phyloP scores from a whole-genome alignment of 2,888 invertebrate genomes.

The Ochropleura plecta region DNA sequence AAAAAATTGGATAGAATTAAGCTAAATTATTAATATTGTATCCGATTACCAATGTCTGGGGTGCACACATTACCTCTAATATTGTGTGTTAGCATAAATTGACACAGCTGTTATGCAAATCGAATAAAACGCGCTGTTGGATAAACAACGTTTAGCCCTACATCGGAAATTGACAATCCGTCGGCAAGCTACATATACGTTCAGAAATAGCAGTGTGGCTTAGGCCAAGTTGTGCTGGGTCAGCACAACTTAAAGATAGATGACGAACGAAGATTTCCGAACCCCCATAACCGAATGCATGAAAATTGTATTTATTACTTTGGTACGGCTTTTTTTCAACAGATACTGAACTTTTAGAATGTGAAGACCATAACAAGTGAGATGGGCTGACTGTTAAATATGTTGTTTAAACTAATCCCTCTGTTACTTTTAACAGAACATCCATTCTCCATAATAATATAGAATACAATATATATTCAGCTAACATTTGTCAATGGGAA shows the following conservation, averaged over 20 bases:
- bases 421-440: not conserved
- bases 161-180: not conserved
- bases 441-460: not conserved
- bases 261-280: not conserved
- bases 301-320: not conserved
- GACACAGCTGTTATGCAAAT: not conserved
- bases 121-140: not conserved
- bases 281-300: not conserved
- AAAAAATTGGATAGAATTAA: too few relatives aligned
- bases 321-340: not conserved
- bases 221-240: not conserved
- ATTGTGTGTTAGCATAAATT: not conserved
- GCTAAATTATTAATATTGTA: not conserved
- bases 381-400: not conserved
- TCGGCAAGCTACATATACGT: not conserved
- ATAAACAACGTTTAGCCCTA: not conserved
- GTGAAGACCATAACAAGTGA: not conserved
- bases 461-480: not conserved
- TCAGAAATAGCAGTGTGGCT: not conserved
- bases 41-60: not conserved
- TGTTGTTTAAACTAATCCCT: too few relatives aligned
- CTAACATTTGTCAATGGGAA: not conserved
- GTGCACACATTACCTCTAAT: not conserved
- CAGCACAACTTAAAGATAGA: not conserved
- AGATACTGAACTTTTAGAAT: not conserved